Base-by-base conservation (phyloP, 2,113 vertebrate genomes). In the Brachyistius frenatus region DNA sequence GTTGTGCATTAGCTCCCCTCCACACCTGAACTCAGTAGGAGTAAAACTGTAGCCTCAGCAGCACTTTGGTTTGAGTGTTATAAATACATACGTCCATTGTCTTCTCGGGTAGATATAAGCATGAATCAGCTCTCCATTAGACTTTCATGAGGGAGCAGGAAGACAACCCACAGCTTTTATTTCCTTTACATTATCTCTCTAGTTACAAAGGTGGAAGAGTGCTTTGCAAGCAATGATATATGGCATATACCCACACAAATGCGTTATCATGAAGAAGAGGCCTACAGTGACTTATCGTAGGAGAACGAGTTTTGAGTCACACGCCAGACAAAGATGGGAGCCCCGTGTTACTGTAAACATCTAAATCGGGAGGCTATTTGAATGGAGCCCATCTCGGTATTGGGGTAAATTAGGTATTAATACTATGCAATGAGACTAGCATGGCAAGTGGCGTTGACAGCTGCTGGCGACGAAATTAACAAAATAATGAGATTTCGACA, bases 41-140 rank as follows among this genome's bases (percentile, higher is more conserved):
- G 91, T 86, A 49, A 81, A 88, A 86, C 72, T 67, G 89, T 60
- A 81, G 88, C 88, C 73, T 90, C 88, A 66, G 85, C 85, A 84
- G 84, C 90, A 89, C 91, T 92, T 84, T 78, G 80, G 76, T 82
- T 79, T 82, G 91, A 92, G 92, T 90, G 90, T 73, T 79, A 74
- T 85, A 82, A 84, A 88, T 71, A 85, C 54, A 77, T 80, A 82
- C 8, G 71, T 81, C 76, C 78, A 78, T 79, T 90, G 90, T 91
- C 88, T 88, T 76, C 86, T 83, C 46, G 54, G 75, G 63, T 60
- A 66, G 84, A 81, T 72, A n/a, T 62, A 32, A 58, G 82, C 76
- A 84, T 93, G 91, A 89, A 90, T 93, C 92, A 89, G 84, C 86
- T 62, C 69, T 68, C 64, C 86, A 88, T 91, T 91, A 89, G 81